phyloP scores from a whole-genome alignment of 2,113 vertebrate genomes.

The Noctilio leporinus region DNA sequence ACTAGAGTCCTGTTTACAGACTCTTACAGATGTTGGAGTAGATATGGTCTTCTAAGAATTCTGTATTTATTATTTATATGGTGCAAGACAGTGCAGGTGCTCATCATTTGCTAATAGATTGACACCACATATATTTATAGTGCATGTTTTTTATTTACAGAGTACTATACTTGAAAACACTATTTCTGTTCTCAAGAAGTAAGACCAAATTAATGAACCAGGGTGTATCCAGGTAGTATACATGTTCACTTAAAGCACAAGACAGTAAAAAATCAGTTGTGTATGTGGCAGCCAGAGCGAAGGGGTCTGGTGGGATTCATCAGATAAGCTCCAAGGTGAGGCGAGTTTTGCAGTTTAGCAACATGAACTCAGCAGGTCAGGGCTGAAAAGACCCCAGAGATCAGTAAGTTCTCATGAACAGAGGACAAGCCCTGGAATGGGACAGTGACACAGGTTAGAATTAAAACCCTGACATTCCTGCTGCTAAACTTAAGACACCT shows the following conservation, averaged over 20 bases:
- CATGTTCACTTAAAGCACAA: background rate
- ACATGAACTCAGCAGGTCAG: background rate
- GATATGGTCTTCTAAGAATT: background rate
- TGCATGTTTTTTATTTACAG: background rate
- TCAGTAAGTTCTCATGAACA: background rate
- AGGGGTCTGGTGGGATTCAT: background rate
- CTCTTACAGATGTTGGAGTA: background rate
- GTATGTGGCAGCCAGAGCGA: background rate
- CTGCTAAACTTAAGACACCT: background rate
- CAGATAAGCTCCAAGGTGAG: background rate
- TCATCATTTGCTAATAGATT: background rate
- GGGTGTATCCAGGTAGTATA: background rate
- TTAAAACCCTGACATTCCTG: background rate
- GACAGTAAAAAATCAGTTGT: background rate
- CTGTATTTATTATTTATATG: background rate
- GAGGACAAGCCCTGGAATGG: background rate
- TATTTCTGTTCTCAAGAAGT: background rate
- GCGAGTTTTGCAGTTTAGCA: background rate
- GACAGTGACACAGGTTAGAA: background rate
- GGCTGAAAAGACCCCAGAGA: background rate
- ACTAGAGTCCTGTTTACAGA: background rate
- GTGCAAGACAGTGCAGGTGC: background rate
- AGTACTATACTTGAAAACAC: background rate
- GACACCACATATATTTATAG: background rate
- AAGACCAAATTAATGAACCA: background rate